These are phyloP conservation scores for Psilanteris sp. DNA, from an alignment of 1,140 invertebrate genomes.

Conservation along the genomic window DNA sequence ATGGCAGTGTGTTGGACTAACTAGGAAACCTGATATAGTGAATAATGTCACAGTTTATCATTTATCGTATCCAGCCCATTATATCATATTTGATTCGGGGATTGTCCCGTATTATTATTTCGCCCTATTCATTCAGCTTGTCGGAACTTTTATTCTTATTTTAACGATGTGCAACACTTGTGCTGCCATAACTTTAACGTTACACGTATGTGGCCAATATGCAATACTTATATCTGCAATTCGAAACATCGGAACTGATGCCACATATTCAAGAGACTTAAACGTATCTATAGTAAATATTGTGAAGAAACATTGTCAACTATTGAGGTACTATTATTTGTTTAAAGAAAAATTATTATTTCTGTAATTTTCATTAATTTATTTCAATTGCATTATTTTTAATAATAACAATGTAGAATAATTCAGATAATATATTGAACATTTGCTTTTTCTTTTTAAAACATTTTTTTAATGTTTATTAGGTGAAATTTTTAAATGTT, in stretches of 20 bases:
- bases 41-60: background rate
- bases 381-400: no score
- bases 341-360: no score
- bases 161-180: background rate
- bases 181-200: background rate
- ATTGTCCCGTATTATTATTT: conserved; percentile 4
- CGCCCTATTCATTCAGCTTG: background rate
- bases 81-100: background rate
- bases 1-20: no score
- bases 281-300: background rate
- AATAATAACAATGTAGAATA: no score
- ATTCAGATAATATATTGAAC: no score
- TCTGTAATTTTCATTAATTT: no score
- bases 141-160: background rate
- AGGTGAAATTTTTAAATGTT: no score
- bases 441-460: no score
- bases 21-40: background rate
- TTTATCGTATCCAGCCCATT: background rate
- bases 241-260: no score
- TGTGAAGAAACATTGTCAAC: background rate
- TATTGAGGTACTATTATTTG: background rate
- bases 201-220: conserved; percentile 10
- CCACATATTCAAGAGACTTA: no score
- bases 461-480: no score
- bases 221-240: background rate